These are phyloP conservation scores for Drosophila prosaltans DNA, from an alignment of 1,140 invertebrate species.

Conservation along the genomic window DNA sequence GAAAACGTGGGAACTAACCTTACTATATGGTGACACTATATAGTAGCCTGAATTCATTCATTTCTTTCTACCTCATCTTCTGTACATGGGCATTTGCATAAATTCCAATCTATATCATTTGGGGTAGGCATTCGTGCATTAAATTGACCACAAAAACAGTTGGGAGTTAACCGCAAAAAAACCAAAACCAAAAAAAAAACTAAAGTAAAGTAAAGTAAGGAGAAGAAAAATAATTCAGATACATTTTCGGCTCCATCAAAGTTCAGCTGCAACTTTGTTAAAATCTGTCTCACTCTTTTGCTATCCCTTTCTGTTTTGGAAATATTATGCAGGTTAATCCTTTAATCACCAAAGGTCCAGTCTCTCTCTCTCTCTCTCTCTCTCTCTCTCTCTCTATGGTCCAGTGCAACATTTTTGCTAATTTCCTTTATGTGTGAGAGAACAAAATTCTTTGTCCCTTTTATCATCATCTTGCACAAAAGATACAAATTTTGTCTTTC, in stretches of 20 bases:
- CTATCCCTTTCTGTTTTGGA: slow-evolving; percentile 57
- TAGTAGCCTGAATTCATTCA: slow-evolving; percentile 16
- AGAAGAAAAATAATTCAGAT: too few species aligned
- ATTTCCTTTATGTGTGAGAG: slow-evolving; percentile 51
- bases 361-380: not conserved
- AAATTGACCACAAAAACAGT: slow-evolving; percentile 52
- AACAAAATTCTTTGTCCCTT: slow-evolving; percentile 16
- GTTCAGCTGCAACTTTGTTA: slow-evolving; percentile 73
- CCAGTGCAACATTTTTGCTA: slow-evolving; percentile 67
- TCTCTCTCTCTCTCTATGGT: not conserved
- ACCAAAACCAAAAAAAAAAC: too few species aligned
- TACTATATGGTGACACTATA: slow-evolving; percentile 28
- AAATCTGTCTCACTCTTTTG: slow-evolving; percentile 31
- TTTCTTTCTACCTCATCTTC: slow-evolving; percentile 29
- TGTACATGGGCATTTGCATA: slow-evolving; percentile 61
- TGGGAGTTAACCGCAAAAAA: slow-evolving; percentile 52
- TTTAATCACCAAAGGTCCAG: slow-evolving; percentile 63
- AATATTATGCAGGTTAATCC: slow-evolving; percentile 78
- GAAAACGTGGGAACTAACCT: slow-evolving; percentile 45
- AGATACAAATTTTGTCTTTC: slow-evolving; percentile 47
- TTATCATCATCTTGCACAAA: slow-evolving; percentile 32
- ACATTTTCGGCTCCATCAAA: slow-evolving; percentile 66
- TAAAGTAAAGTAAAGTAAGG: too few species aligned
- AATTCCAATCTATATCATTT: slow-evolving; percentile 54
- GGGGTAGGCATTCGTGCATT: slow-evolving; percentile 64